phyloP scores from a whole-genome alignment of 2,797 vertebrate genomes.

The Brachyrhaphis roseni region DNA sequence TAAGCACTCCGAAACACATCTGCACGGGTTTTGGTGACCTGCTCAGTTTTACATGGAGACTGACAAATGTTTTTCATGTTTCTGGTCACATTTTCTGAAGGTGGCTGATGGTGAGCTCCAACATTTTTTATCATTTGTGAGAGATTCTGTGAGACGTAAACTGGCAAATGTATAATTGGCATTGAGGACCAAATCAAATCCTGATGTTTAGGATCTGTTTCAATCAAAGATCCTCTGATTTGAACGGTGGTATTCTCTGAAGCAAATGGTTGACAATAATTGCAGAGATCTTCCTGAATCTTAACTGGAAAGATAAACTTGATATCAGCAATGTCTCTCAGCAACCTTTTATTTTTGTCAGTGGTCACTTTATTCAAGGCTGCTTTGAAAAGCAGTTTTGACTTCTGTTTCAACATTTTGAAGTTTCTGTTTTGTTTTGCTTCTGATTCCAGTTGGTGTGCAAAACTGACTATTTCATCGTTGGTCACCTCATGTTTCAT shows the following conservation, averaged over 20 bases:
- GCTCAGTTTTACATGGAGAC: slow-evolving; percentile 47
- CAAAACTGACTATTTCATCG: slow-evolving; percentile 70
- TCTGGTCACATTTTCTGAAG: slow-evolving; percentile 53
- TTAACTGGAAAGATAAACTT: slow-evolving; percentile 74
- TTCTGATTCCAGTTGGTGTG: slow-evolving; percentile 69
- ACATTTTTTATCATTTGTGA: too few relatives aligned
- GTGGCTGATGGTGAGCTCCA: slow-evolving; percentile 35
- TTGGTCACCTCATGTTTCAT: slow-evolving; percentile 71
- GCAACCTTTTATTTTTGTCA: not conserved
- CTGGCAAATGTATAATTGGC: slow-evolving; percentile 66
- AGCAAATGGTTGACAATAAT: slow-evolving; percentile 67
- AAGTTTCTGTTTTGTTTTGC: too few relatives aligned
- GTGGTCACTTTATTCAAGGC: not conserved
- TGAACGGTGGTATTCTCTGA: slow-evolving; percentile 48
- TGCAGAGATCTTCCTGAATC: slow-evolving; percentile 55
- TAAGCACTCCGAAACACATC: slow-evolving; percentile 67
- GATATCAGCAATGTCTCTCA: slow-evolving; percentile 65
- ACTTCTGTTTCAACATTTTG: too few relatives aligned
- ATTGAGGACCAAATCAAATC: slow-evolving; percentile 79
- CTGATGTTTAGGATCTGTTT: slow-evolving; percentile 30
- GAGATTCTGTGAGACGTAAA: not conserved
- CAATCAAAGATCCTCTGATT: slow-evolving; percentile 76
- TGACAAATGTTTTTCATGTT: slow-evolving; percentile 78
- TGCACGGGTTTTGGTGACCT: slow-evolving; percentile 56
- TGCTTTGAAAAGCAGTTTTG: too few relatives aligned